Conservation (phyloP, 2,888 invertebrate genomes). For the Brachylomia viminalis region DNA sequence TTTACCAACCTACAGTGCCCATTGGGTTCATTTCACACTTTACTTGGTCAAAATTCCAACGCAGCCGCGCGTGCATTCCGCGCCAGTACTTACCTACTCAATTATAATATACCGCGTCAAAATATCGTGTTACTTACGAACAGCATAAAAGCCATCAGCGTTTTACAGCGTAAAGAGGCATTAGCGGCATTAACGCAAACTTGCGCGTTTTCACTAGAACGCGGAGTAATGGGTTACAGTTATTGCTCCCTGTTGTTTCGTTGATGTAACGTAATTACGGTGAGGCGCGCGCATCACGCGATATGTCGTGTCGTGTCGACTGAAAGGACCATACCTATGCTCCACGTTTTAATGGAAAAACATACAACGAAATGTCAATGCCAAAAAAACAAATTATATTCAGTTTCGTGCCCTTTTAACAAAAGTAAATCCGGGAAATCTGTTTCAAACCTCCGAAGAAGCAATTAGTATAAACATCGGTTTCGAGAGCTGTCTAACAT, state of each 20-base stretch:
- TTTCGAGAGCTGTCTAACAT: constrained; percentile 41
- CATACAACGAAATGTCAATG: constrained; percentile 35
- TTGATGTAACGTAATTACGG: constrained; percentile 79
- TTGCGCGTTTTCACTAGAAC: constrained; percentile 72
- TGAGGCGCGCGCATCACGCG: constrained; percentile 75
- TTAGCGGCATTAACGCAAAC: constrained; percentile 73
- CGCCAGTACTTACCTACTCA: constrained; percentile 38
- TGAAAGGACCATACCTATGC: constrained; percentile 28
- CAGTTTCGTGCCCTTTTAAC: constrained; percentile 16
- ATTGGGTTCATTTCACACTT: constrained; percentile 6
- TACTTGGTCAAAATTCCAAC: constrained; percentile 16
- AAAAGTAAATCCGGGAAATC: constrained; percentile 18
- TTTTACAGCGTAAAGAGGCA: constrained; percentile 67
- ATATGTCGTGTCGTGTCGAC: constrained; percentile 72
- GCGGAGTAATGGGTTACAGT: constrained; percentile 76
- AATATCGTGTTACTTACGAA: constrained; percentile 55
- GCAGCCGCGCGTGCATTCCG: constrained; percentile 31
- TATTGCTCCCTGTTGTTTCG: constrained; percentile 78
- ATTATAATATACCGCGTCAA: constrained; percentile 52
- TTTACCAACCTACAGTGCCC: not conserved
- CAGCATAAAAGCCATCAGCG: constrained; percentile 60
- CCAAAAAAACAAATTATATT: constrained; percentile 19
- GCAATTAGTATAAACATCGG: constrained; percentile 43
- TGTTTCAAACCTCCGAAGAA: constrained; percentile 10
- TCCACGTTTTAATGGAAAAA: constrained; percentile 18